Conservation (phyloP, 2,113 vertebrate genomes). For the Noturus placidus region DNA sequence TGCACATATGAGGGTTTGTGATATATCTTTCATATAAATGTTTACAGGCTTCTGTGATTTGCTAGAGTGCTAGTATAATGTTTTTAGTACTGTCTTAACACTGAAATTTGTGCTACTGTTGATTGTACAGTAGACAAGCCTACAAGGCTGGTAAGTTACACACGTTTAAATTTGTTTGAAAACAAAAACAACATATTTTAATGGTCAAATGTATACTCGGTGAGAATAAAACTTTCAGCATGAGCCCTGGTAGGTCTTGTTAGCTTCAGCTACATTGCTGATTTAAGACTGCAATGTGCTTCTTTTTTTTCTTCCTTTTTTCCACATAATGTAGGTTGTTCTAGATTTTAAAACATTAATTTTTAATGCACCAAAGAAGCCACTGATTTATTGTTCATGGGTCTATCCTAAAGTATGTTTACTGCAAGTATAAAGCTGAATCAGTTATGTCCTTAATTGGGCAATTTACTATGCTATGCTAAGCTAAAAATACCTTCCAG, state of each 20-base stretch:
- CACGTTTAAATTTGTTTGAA: not conserved
- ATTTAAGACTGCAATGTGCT: not conserved
- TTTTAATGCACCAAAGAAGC: not conserved
- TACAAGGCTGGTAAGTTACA: not conserved
- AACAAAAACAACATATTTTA: not conserved
- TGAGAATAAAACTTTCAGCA: not conserved
- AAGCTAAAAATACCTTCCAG: constrained; percentile 63
- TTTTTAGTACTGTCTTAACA: not conserved
- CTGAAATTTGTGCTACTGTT: not conserved
- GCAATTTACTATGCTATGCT: constrained; percentile 49
- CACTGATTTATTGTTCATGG: not conserved
- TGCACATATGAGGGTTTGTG: not conserved
- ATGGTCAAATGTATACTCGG: not conserved
- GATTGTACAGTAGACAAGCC: not conserved
- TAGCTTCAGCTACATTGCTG: not conserved
- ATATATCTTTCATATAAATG: not conserved
- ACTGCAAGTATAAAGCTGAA: constrained; percentile 55
- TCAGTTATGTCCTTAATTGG: constrained; percentile 66
- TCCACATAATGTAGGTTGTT: not conserved
- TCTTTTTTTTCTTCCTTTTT: not conserved
- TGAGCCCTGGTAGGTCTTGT: constrained; percentile 1
- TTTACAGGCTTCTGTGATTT: not conserved
- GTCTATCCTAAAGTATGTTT: constrained; percentile 38
- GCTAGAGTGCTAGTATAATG: not conserved
- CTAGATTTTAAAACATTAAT: constrained; percentile 1